Evolutionary conservation across 1,140 invertebrate species (phyloP), one percentile per base, ranked within the genome.

Genomic region (Penaeus vannamei): DNA sequence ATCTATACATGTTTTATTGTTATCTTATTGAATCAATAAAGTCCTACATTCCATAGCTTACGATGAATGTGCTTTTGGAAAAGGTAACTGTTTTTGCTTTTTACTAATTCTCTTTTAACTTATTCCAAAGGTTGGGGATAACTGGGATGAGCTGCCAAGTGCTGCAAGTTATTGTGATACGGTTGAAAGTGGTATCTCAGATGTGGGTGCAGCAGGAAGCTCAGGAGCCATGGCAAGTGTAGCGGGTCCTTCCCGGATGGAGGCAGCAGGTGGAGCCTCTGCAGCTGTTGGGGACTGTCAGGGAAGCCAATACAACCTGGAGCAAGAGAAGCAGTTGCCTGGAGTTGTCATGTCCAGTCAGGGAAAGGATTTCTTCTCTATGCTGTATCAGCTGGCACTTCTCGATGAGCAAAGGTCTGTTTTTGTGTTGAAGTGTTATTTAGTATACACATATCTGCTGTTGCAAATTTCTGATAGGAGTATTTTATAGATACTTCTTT

Each of bases 271-370:
- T 36, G 84, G 69, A 3, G 84, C 89, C 46, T 36, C 77, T 82
- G 90, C 72, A 72, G 85, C 86, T 72, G 85, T 87, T 22, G 88
- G 84, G 0, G 91, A 91, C 62, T 82, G 88, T 23, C 64, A 88
- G 69, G 88, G 86, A 32, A 77, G 84, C 76, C 62, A 84, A 29
- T 91, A 90, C 82, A 90, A 92, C 61, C 86, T 91, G 61, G 92
- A 92, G 42, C 91, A 94, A 92, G 94, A 95, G 91, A 94, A 94
- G 91, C 93, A 93, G 87, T 91, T 94, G 60, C 94, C 94, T 81
- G 94, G 94, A 26, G 94, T 94, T 59, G 93, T 95, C 12, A 94
- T 95, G 93, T 93, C 94, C 12, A 91, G 92, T 69, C 94, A 93
- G 81, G 93, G 91, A 12, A 79, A 93, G 76, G 93, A 94, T 90